Evolutionary conservation across 2,797 vertebrate species (phyloP), one percentile per base, ranked within the genome.

Genomic region (Zalophus californianus): DNA sequence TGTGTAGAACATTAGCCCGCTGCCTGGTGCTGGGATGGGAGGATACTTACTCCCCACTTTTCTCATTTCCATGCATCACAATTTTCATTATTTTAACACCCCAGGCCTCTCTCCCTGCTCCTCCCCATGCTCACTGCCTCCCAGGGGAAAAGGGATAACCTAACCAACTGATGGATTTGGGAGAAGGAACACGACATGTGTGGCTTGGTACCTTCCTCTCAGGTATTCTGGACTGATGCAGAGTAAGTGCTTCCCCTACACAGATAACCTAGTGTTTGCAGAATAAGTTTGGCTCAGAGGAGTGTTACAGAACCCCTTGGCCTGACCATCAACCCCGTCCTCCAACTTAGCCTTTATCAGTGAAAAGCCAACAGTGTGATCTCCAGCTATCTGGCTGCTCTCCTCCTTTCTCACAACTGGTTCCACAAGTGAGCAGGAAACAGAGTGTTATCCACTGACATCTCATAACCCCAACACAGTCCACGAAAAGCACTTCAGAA

Each of bases 401-500:
- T 64, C 9, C 16, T 12, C 21, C 68, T 83, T 68, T 95, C 44
- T 85, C 84, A 96, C 12, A 38, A 54, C 0, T 48, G 12, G 23
- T 41, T 90, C 87, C 10, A 35, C 72, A 89, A 12, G 11, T n/a
- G 25, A 64, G 35, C 27, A 14, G 38, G 41, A 78, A 97, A 88
- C 8, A 38, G 79, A 18, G 6, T 32, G 13, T 12, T 72, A 73
- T 25, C 48, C 82, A 80, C 64, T 52, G 44, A 96, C 62, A 80
- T 29, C 62, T 70, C 35, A 54, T 9, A 96, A 90, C 41, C 41
- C 27, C 32, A 38, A 62, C 29, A 27, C 3, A 64, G 70, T 35
- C 58, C 93, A 92, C 11, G 82, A 18, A 18, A 80, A 85, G 66
- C 48, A 92, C 50, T 66, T 92, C 44, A 78, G 21, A 90, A 86